phyloP scores from a whole-genome alignment of 2,888 invertebrate genomes.

The Nephrocerus scutellatus region DNA sequence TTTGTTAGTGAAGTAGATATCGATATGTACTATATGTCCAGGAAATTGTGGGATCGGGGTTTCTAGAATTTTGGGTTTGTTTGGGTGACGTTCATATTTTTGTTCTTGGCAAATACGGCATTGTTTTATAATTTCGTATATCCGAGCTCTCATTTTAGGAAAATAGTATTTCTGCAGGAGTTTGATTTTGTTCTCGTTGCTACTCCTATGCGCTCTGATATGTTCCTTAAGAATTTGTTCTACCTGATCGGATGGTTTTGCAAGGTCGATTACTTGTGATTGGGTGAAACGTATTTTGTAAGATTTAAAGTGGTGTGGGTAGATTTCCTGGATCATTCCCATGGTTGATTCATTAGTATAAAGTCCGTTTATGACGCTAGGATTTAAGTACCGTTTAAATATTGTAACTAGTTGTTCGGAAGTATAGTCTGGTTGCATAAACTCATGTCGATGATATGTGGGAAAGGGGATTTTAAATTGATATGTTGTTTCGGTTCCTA shows the following conservation, averaged over 20 bases:
- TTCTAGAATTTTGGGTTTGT: slow-evolving; percentile 7
- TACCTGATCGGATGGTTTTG: neutral
- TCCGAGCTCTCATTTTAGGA: slow-evolving; percentile 5
- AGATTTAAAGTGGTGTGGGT: neutral
- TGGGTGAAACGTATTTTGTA: slow-evolving; percentile 1
- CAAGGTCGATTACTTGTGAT: neutral
- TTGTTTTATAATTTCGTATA: slow-evolving; percentile 5
- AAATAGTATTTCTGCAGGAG: slow-evolving; percentile 11
- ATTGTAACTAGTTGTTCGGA: neutral
- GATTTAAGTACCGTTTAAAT: slow-evolving; percentile 1
- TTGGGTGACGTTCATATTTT: slow-evolving; percentile 13
- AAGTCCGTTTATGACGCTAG: slow-evolving; percentile 1
- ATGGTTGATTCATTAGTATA: neutral
- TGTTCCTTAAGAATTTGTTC: too few relatives aligned
- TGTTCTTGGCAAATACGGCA: slow-evolving; percentile 4
- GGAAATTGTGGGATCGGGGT: slow-evolving; percentile 9
- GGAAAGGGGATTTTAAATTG: neutral
- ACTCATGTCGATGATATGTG: slow-evolving; percentile 1
- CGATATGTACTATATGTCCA: slow-evolving; percentile 10
- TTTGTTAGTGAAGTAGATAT: slow-evolving; percentile 5
- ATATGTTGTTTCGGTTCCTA: neutral
- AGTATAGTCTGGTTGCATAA: slow-evolving; percentile 1
- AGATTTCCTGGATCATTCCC: slow-evolving; percentile 3
- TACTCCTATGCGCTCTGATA: neutral
- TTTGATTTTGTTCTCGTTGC: slow-evolving; percentile 10